These are phyloP conservation scores for Hypolimnas misippus DNA, from an alignment of 2,888 invertebrate species.

Conservation along the genomic window DNA sequence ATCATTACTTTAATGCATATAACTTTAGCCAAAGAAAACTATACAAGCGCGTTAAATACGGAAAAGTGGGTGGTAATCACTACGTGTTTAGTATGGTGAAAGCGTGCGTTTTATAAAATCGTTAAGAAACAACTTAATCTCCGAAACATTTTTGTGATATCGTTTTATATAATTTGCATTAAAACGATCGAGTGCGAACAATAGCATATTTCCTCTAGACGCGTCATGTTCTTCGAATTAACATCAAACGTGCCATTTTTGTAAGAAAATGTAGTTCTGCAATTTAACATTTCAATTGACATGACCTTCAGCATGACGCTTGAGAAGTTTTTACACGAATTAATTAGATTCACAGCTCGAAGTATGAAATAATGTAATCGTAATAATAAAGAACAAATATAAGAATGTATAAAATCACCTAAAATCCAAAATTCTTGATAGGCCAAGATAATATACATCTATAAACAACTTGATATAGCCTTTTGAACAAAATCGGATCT, in stretches of 20 bases:
- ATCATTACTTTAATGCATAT: too few species aligned
- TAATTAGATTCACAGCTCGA: slow-evolving; percentile 16
- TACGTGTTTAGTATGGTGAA: too few species aligned
- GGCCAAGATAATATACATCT: too few species aligned
- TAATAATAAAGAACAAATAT: slow-evolving; percentile 5
- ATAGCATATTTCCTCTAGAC: neutral
- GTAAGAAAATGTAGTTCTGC: slow-evolving; percentile 1
- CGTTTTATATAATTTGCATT: neutral
- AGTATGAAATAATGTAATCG: neutral
- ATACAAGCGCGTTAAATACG: too few species aligned
- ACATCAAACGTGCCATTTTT: neutral
- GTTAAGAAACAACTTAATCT: neutral
- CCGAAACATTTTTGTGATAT: neutral
- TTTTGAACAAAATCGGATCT: too few species aligned
- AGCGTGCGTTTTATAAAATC: too few species aligned
- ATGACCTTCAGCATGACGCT: slow-evolving; percentile 28
- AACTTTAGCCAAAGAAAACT: too few species aligned
- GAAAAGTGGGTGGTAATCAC: too few species aligned
- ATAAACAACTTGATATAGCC: neutral
- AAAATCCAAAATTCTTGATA: too few species aligned
- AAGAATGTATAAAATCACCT: neutral
- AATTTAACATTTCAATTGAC: slow-evolving; percentile 34
- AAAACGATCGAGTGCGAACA: neutral
- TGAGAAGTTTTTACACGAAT: slow-evolving; percentile 28
- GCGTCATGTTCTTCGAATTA: neutral